Percentiles rank a stretch among this genome's conserved stretches.
Evolutionary conservation across 2,888 invertebrate species (phyloP).

Genomic region (Cataglyphis livida): DNA sequence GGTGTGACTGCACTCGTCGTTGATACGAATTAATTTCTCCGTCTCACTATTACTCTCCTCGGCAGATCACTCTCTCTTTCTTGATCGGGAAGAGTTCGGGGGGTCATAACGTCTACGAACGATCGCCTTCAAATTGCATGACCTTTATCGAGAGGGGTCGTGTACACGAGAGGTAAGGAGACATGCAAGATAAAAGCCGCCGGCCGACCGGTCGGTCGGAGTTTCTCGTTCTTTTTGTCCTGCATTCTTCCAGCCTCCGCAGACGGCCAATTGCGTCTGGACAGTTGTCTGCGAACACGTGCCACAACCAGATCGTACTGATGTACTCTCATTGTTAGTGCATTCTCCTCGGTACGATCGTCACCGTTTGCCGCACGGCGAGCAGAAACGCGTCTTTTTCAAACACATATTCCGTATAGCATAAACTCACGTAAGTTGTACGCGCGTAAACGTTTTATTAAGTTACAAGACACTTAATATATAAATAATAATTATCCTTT

Average conservation of each 20-base stretch:
- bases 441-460: neutral
- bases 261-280: conserved; percentile 42
- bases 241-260: conserved; percentile 35
- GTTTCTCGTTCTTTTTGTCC: conserved; percentile 25
- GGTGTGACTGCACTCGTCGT: neutral
- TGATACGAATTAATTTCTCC: conserved; percentile 39
- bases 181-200: conserved; percentile 2
- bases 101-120: conserved; percentile 32
- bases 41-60: no score
- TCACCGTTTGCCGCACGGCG: neutral
- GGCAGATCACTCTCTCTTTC: neutral
- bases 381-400: neutral
- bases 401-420: neutral
- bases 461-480: neutral
- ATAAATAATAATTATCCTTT: neutral
- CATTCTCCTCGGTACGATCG: conserved; percentile 1
- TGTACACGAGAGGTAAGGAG: conserved; percentile 14
- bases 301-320: conserved; percentile 24
- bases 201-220: neutral
- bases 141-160: conserved; percentile 46
- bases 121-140: conserved; percentile 43
- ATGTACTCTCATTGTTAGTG: conserved; percentile 21
- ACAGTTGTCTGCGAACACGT: conserved; percentile 50
- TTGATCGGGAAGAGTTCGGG: neutral
- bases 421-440: neutral